phyloP scores from a whole-genome alignment of 2,797 vertebrate genomes.

The Arnoldichthys spilopterus region DNA sequence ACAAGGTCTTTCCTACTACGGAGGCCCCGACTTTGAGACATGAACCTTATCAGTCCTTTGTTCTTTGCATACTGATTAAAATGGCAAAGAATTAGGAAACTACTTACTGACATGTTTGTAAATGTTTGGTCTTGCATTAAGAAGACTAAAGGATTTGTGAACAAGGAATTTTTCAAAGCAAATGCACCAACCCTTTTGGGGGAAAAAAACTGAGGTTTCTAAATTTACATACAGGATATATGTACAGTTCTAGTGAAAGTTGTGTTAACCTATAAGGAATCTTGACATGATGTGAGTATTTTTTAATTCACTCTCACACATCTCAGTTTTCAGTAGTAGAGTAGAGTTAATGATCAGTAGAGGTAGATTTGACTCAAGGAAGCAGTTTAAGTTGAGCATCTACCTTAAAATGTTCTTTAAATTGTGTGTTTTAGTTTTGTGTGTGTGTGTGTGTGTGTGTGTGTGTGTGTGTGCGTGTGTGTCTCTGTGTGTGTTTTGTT shows the following conservation, averaged over 20 bases:
- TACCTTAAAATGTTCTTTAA: background rate
- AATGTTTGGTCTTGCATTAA: too few species aligned
- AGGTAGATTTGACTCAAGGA: background rate
- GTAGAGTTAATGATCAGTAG: too few species aligned
- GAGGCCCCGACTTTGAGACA: background rate
- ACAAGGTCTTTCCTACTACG: background rate
- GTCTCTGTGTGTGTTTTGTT: background rate
- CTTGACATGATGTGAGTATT: too few species aligned
- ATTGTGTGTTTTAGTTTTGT: background rate
- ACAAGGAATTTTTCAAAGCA: too few species aligned
- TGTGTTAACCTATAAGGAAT: too few species aligned
- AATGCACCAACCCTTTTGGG: too few species aligned
- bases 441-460: background rate
- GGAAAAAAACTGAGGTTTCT: too few species aligned
- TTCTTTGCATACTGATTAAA: background rate
- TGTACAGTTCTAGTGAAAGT: too few species aligned
- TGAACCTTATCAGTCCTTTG: background rate
- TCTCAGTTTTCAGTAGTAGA: too few species aligned
- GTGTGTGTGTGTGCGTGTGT: conserved; percentile 12
- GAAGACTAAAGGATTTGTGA: too few species aligned
- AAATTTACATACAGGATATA: too few species aligned
- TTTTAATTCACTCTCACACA: too few species aligned
- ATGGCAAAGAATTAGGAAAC: background rate
- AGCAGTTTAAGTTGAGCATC: background rate
- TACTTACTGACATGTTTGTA: background rate